Conservation (phyloP, 2,888 invertebrate genomes). For the Papilio demoleus region DNA sequence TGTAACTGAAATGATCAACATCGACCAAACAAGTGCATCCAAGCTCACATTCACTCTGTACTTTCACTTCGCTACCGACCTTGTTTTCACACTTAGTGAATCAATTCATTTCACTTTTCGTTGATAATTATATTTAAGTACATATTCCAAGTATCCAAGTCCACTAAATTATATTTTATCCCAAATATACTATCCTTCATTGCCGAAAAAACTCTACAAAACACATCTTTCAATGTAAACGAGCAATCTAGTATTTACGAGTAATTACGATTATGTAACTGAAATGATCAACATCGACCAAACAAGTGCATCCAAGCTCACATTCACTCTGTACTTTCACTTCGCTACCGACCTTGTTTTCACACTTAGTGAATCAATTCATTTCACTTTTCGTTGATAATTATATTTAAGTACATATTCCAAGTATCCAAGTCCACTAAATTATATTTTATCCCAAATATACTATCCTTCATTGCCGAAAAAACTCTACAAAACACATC, state of each 20-base stretch:
- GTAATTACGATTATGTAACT: constrained; percentile 27
- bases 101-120: not conserved
- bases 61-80: constrained; percentile 35
- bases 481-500: too few species aligned
- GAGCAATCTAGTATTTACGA: not conserved
- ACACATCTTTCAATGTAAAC: not conserved
- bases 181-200: too few species aligned
- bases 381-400: not conserved
- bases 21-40: constrained; percentile 16
- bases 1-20: constrained; percentile 14
- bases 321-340: constrained; percentile 36
- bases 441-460: not conserved
- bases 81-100: not conserved
- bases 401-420: not conserved
- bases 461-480: too few species aligned
- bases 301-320: constrained; percentile 23
- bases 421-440: not conserved
- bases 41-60: constrained; percentile 17
- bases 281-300: not conserved
- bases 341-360: constrained; percentile 15
- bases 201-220: too few species aligned
- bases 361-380: not conserved
- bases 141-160: not conserved
- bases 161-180: not conserved
- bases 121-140: not conserved